These are phyloP conservation scores for Propithecus perrieri DNA, from an alignment of 2,797 vertebrate genomes.

Conservation along the genomic window DNA sequence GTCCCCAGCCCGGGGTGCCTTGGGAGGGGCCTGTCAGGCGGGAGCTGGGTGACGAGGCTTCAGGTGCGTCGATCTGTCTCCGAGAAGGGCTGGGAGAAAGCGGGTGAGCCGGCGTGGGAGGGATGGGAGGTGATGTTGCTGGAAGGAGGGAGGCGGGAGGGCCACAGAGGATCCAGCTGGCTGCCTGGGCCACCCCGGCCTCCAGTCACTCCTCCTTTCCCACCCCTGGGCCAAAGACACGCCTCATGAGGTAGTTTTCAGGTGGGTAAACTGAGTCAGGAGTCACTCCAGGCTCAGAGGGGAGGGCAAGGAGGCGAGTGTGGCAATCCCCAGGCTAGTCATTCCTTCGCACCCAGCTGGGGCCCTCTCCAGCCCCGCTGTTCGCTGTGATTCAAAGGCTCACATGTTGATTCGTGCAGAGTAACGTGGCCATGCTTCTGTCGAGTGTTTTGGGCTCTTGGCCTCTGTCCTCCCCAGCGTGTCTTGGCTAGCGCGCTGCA, in stretches of 20 bases:
- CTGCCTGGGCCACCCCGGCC: neutral
- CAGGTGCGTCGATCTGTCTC: neutral
- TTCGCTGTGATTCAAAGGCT: neutral
- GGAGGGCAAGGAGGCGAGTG: neutral
- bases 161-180: neutral
- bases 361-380: neutral
- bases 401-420: neutral
- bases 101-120: neutral
- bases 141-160: neutral
- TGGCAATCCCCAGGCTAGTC: neutral
- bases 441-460: rapidly evolving
- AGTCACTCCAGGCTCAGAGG: neutral
- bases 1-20: neutral
- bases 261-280: neutral
- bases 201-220: neutral
- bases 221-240: rapidly evolving
- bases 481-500: neutral
- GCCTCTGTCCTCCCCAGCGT: neutral
- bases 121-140: neutral
- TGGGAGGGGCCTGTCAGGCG: neutral
- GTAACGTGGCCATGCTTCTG: neutral
- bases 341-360: neutral
- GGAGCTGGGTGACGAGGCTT: too few relatives aligned
- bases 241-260: neutral
- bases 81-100: neutral